These are phyloP conservation scores for Rhabdornis inornatus DNA, from an alignment of 2,113 vertebrate species.

Conservation along the genomic window DNA sequence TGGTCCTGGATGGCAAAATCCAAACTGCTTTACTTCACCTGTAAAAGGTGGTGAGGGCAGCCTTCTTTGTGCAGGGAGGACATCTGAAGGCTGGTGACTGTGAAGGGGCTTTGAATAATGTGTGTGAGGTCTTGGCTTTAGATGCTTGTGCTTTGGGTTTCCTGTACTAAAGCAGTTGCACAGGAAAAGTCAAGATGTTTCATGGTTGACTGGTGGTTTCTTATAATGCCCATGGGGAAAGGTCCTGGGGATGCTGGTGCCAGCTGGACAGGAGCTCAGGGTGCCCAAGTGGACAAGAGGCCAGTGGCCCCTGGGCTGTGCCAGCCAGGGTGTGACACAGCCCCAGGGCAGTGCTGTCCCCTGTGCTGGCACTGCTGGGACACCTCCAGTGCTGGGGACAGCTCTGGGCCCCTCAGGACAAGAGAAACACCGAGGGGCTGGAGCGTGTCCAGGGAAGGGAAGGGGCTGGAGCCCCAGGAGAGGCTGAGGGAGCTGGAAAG, in stretches of 20 bases:
- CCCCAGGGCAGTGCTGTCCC: too few species aligned
- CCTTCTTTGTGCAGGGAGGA: background rate
- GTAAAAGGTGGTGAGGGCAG: background rate
- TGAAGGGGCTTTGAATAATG: rapidly evolving
- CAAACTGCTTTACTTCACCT: background rate
- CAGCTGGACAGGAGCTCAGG: background rate
- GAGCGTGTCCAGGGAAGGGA: background rate
- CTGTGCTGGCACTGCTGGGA: background rate
- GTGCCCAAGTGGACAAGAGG: background rate
- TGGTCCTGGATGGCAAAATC: background rate
- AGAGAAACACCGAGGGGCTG: too few species aligned
- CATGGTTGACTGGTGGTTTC: background rate
- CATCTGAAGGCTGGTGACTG: background rate
- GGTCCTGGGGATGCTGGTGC: too few species aligned
- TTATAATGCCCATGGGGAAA: background rate
- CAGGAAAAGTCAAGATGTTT: background rate
- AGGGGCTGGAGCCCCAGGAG: background rate
- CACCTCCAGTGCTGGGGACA: background rate
- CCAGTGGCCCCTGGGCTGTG: background rate
- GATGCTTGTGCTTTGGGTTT: rapidly evolving
- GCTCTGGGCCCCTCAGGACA: too few species aligned
- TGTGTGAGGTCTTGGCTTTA: background rate
- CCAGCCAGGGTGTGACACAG: too few species aligned
- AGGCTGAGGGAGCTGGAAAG: background rate
- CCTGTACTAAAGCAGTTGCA: background rate